Evolutionary conservation across 2,888 invertebrate species (phyloP).

Genomic region (Coelopa pilipes): DNA sequence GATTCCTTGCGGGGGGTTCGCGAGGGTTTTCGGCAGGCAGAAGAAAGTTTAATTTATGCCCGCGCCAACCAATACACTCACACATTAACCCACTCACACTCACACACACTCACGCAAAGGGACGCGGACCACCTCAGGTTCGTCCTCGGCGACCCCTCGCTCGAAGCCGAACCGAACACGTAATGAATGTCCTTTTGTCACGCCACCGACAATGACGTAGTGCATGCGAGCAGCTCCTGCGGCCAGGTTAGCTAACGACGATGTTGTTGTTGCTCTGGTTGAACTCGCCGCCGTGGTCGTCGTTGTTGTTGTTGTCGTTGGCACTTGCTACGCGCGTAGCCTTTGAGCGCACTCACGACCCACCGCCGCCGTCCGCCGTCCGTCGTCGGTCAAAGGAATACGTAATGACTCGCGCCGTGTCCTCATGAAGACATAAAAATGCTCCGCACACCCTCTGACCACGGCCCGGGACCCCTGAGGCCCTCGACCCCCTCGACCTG

Average conservation of each 20-base stretch:
- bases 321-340: constrained; percentile 11
- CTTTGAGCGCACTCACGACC: not conserved
- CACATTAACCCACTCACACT: not conserved
- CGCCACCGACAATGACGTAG: constrained; percentile 47
- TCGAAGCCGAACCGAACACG: constrained; percentile 30
- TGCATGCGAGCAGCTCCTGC: constrained; percentile 23
- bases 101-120: not conserved
- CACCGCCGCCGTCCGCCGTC: not conserved
- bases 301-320: constrained; percentile 1
- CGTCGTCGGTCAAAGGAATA: constrained; percentile 7
- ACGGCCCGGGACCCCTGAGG: no score
- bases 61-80: constrained; percentile 2
- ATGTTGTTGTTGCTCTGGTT: no score
- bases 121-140: not conserved
- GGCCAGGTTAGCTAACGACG: not conserved
- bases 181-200: constrained; percentile 49
- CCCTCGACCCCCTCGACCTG: no score
- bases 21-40: not conserved
- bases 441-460: no score
- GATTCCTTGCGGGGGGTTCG: not conserved
- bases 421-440: constrained; percentile 15
- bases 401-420: constrained; percentile 10
- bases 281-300: no score
- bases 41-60: constrained; percentile 9
- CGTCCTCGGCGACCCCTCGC: not conserved